Evolutionary conservation across 2,797 vertebrate genomes (phyloP).

Genomic region (Sternarchorhynchus goeldii): DNA sequence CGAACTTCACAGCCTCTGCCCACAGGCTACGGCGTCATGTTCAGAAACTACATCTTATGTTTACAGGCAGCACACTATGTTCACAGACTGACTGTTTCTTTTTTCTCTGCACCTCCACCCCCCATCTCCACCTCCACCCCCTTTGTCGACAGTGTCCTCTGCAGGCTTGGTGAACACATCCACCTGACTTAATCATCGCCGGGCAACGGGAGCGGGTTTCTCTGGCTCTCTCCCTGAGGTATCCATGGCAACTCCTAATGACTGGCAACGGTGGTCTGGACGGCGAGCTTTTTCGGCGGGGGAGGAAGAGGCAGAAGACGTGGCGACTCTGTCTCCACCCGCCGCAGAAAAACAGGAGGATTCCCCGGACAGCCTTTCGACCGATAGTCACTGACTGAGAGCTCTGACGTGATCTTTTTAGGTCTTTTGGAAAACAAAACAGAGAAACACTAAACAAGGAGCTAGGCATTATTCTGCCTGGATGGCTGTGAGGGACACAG

Average conservation of each 20-base stretch:
- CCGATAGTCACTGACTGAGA: conserved; percentile 66
- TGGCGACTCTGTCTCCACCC: conserved; percentile 33
- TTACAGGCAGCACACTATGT: too few relatives aligned
- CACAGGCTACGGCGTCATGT: conserved; percentile 52
- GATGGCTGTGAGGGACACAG: neutral
- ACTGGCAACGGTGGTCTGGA: conserved; percentile 67
- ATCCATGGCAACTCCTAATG: conserved; percentile 73
- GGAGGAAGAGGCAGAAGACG: conserved; percentile 50
- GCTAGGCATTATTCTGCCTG: neutral
- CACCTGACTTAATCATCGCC: conserved; percentile 78
- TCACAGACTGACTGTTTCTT: conserved; percentile 40
- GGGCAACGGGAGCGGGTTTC: conserved; percentile 81
- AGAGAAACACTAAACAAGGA: neutral
- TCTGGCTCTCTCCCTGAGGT: conserved; percentile 69
- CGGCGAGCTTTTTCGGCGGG: conserved; percentile 74
- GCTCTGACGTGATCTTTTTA: conserved; percentile 59
- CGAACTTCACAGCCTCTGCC: conserved; percentile 17
- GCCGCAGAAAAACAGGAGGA: conserved; percentile 49
- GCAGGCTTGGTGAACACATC: conserved; percentile 94
- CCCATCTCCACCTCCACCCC: conserved; percentile 35
- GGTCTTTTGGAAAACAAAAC: conserved; percentile 44
- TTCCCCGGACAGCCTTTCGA: conserved; percentile 15
- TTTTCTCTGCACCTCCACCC: conserved; percentile 42
- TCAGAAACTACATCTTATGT: conserved; percentile 4
- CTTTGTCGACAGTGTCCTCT: conserved; percentile 87